Conservation (phyloP, 2,113 vertebrate genomes). For the Hymenochirus boettgeri region DNA sequence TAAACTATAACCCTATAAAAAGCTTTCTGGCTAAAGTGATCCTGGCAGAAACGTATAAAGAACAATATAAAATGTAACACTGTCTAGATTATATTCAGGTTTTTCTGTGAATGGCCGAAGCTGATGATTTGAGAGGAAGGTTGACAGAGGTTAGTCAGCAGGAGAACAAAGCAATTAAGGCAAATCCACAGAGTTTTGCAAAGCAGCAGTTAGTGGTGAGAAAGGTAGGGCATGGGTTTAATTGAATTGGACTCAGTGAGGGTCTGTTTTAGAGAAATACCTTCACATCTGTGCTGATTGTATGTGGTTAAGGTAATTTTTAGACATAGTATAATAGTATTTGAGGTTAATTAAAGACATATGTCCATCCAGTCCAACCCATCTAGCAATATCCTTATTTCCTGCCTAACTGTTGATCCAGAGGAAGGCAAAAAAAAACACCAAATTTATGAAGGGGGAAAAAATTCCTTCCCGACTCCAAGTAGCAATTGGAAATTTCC, state of each 20-base stretch:
- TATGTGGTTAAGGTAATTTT: too few relatives aligned
- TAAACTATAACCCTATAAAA: not conserved
- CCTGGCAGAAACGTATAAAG: not conserved
- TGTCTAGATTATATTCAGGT: slow-evolving; percentile 2
- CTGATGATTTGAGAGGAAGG: slow-evolving; percentile 21
- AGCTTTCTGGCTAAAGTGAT: not conserved
- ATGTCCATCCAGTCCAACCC: too few relatives aligned
- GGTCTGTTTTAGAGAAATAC: too few relatives aligned
- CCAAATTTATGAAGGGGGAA: too few relatives aligned
- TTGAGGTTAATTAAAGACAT: too few relatives aligned
- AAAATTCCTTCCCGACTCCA: too few relatives aligned
- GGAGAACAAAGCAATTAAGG: slow-evolving; percentile 35
- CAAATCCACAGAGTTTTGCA: slow-evolving; percentile 18
- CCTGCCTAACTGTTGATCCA: too few relatives aligned
- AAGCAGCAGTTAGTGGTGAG: slow-evolving; percentile 21
- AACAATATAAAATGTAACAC: slow-evolving; percentile 13
- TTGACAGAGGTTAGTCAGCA: slow-evolving; percentile 37
- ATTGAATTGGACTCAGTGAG: slow-evolving; percentile 19
- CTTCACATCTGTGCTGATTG: too few relatives aligned
- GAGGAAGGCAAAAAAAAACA: too few relatives aligned
- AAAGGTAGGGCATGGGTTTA: slow-evolving; percentile 25
- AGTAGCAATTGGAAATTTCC: too few relatives aligned
- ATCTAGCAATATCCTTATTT: too few relatives aligned
- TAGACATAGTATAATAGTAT: too few relatives aligned
- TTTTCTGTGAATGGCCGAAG: slow-evolving; percentile 7